phyloP scores from a whole-genome alignment of 2,113 vertebrate species.

The Tricholaema leucomelas region DNA sequence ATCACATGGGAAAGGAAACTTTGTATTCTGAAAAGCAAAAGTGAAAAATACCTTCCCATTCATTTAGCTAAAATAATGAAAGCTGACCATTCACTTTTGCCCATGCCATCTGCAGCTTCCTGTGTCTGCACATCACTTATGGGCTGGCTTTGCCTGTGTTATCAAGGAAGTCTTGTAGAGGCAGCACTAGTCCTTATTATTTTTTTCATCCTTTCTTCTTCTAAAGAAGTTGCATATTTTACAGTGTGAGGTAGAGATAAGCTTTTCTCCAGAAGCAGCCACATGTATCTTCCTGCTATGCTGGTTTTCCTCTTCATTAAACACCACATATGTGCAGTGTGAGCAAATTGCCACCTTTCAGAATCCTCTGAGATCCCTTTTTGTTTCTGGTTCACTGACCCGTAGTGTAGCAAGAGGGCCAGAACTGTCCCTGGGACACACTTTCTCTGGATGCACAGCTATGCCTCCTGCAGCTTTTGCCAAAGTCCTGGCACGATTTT shows the following conservation, averaged over 20 bases:
- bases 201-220: background rate
- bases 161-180: background rate
- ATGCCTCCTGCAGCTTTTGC: rapidly evolving
- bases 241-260: background rate
- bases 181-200: background rate
- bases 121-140: background rate
- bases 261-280: background rate
- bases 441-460: background rate
- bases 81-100: background rate
- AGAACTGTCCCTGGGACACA: rapidly evolving
- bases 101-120: background rate
- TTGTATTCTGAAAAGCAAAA: background rate
- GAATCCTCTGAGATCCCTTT: background rate
- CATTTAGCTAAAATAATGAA: background rate
- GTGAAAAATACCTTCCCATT: background rate
- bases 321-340: background rate
- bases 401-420: rapidly evolving
- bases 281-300: background rate
- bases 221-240: background rate
- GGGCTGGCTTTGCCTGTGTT: background rate
- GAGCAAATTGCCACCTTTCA: background rate
- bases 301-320: background rate
- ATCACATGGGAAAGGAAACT: background rate
- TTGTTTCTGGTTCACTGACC: background rate
- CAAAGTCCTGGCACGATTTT: rapidly evolving